Evolutionary conservation across 2,888 invertebrate species (phyloP), one percentile per base, ranked within the genome.

Genomic region (Apamea monoglypha): DNA sequence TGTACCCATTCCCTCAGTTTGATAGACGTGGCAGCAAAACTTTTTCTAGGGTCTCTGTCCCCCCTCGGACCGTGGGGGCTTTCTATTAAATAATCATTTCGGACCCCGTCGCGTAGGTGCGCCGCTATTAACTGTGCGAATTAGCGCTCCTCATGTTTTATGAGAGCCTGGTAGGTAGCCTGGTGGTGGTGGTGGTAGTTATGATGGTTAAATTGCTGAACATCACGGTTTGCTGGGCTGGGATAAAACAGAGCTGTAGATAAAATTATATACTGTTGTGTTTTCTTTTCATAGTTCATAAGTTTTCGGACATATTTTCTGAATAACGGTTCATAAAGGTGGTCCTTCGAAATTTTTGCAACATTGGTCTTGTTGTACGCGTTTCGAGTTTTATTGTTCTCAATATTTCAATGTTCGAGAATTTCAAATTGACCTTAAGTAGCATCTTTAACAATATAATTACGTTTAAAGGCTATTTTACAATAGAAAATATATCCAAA

Each of bases 81-180:
- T 94, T 94, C 94, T 95, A 95, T 95, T 95, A 95, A 95, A 95
- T 95, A 95, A 95, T 95, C 94, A 96, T 95, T 95, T 94, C 91
- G 94, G 88, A 92, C 92, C 92, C 91, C 92, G 93, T 90, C 91
- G 91, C 87, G 91, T 94, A 94, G 93, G 93, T 93, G 94, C 92
- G 92, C 92, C 91, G 91, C 92, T 94, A 94, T 93, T 94, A 94
- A 93, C 92, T 92, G 90, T 90, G 87, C 92, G 91, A 94, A 94
- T 94, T 94, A 95, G 93, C 92, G 87, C 90, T 89, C 81, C 88
- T 89, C 83, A 74, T 81, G 74, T 85, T 89, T 91, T 89, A 91
- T 91, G 90, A 72, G 85, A 81, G 73, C 88, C 84, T 90, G 82
- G 84, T 90, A 86, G 75, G 71, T 84, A 81, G 73, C 88, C 84